Evolutionary conservation across 2,113 vertebrate genomes (phyloP).

Genomic region (Piaya cayana): DNA sequence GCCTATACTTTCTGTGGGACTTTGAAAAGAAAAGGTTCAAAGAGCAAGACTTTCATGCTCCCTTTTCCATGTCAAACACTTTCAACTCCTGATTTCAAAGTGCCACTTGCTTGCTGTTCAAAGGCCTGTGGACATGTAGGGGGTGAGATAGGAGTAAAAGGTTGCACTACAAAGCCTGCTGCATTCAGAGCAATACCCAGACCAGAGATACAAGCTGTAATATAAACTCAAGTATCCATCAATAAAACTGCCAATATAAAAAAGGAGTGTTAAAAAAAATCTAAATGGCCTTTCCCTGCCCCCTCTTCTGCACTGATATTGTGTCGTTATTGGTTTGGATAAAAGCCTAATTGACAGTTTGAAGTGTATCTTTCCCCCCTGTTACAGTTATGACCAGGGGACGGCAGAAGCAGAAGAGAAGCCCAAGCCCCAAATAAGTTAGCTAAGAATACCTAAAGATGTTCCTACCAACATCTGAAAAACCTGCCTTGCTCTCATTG

Average conservation of each 20-base stretch:
- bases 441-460: conserved; percentile 88
- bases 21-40: conserved; percentile 88
- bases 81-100: conserved; percentile 93
- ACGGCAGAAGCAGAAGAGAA: background rate
- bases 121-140: conserved; percentile 80
- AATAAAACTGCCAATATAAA: conserved; percentile 67
- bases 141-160: conserved; percentile 83
- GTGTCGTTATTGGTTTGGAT: conserved; percentile 39
- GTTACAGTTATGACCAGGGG: conserved; percentile 11
- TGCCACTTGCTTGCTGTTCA: conserved; percentile 85
- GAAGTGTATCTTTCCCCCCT: conserved; percentile 48
- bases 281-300: conserved; percentile 24
- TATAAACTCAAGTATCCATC: conserved; percentile 69
- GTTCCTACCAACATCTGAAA: conserved; percentile 84
- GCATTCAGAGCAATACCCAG: conserved; percentile 75
- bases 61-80: conserved; percentile 85
- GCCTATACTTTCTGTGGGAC: conserved; percentile 72
- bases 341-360: conserved; percentile 70
- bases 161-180: conserved; percentile 85
- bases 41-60: conserved; percentile 88
- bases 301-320: background rate
- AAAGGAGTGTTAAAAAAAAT: conserved; percentile 44
- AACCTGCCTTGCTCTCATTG: conserved; percentile 76
- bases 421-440: conserved; percentile 81
- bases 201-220: conserved; percentile 73